These are phyloP conservation scores for Mycteria americana DNA, from an alignment of 2,797 vertebrate species.

Conservation along the genomic window DNA sequence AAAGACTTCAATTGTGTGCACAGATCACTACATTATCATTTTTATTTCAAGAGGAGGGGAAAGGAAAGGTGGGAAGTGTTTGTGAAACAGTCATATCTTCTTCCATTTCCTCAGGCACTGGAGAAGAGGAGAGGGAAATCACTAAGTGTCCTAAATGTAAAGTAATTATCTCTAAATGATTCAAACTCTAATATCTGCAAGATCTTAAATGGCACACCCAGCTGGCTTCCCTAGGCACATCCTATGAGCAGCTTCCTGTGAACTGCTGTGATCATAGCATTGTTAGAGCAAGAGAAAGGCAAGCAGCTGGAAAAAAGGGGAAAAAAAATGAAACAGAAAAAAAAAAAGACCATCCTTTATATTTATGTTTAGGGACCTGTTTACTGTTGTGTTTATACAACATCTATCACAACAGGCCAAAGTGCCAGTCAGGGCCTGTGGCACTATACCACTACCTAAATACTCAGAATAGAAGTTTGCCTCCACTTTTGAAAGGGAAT, in stretches of 20 bases:
- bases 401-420: neutral
- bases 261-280: neutral
- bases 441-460: neutral
- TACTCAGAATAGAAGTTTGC: neutral
- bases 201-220: conserved; percentile 49
- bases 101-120: conserved; percentile 2
- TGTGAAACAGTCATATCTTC: neutral
- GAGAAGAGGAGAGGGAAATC: conserved; percentile 19
- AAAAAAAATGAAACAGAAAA: neutral
- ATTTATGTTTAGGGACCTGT: neutral
- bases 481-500: neutral
- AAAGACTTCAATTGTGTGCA: neutral
- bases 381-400: neutral
- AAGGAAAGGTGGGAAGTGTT: conserved; percentile 17
- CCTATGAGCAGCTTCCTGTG: conserved; percentile 49
- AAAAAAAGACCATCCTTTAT: neutral
- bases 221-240: conserved; percentile 17
- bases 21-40: neutral
- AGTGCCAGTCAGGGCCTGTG: neutral
- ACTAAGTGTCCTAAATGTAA: conserved; percentile 19
- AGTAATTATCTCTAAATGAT: conserved; percentile 38
- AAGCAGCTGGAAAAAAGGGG: neutral
- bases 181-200: conserved; percentile 15
- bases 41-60: neutral
- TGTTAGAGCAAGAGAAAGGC: neutral